phyloP scores from a whole-genome alignment of 2,797 vertebrate genomes.

The Decapterus maruadsi region DNA sequence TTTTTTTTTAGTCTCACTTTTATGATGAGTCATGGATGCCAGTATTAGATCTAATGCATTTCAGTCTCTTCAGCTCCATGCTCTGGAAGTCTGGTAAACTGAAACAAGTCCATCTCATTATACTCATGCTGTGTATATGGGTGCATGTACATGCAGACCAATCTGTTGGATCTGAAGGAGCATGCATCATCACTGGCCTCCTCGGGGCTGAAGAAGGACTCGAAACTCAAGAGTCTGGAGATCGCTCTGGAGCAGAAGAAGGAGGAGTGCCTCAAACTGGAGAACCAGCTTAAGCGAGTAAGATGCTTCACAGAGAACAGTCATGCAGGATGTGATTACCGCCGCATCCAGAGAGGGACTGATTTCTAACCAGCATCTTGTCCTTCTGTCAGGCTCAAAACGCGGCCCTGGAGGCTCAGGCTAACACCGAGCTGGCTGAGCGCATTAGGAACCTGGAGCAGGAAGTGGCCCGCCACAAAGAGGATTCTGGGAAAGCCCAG shows the following conservation, averaged over 20 bases:
- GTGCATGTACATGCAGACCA: slow-evolving; percentile 83
- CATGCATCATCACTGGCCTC: slow-evolving; percentile 98
- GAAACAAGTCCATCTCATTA: not conserved
- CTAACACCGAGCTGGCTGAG: slow-evolving; percentile 93
- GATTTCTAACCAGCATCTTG: slow-evolving; percentile 31
- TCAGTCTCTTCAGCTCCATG: not conserved
- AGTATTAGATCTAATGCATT: slow-evolving; percentile 34
- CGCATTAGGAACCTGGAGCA: slow-evolving; percentile 91
- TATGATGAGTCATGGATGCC: slow-evolving; percentile 30
- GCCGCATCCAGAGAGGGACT: not conserved
- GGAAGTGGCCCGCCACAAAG: slow-evolving; percentile 90
- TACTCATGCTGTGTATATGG: not conserved
- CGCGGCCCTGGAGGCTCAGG: slow-evolving; percentile 91
- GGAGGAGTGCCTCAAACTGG: slow-evolving; percentile 95
- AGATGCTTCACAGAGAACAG: slow-evolving; percentile 16
- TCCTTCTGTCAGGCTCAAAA: slow-evolving; percentile 88
- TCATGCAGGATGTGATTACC: not conserved
- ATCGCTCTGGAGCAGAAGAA: slow-evolving; percentile 96
- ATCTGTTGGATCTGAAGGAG: slow-evolving; percentile 96
- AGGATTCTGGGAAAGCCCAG: slow-evolving; percentile 95
- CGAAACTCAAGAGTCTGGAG: slow-evolving; percentile 95
- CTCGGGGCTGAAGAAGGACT: slow-evolving; percentile 97
- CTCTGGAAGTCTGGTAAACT: slow-evolving; percentile 15
- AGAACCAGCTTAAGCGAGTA: slow-evolving; percentile 96
- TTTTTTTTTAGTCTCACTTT: slow-evolving; percentile 27